Evolutionary conservation across 2,888 invertebrate genomes (phyloP).

Genomic region (Epinotia bilunana): DNA sequence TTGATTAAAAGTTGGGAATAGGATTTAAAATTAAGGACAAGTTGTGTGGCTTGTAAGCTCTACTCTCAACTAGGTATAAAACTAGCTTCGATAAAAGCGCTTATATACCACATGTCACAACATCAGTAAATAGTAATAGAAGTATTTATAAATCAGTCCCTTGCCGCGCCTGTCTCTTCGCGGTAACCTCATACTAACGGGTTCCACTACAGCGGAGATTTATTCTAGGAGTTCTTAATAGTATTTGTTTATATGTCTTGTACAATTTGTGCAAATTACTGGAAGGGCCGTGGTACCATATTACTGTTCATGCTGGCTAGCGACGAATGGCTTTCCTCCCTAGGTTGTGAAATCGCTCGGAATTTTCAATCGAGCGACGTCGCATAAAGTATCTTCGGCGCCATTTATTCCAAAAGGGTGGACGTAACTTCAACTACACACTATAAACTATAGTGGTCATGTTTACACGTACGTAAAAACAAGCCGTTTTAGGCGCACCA

Average conservation of each 20-base stretch:
- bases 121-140: no score
- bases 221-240: no score
- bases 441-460: conserved; percentile 11
- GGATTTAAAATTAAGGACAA: no score
- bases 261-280: neutral
- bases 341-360: conserved; percentile 29
- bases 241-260: no score
- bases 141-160: neutral
- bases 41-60: no score
- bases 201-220: neutral
- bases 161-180: neutral
- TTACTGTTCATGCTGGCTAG: conserved; percentile 3
- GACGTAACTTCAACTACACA: conserved; percentile 18
- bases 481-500: neutral
- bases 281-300: neutral
- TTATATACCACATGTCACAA: no score
- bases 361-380: conserved; percentile 35
- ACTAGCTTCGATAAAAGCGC: no score
- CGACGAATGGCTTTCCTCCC: conserved; percentile 16
- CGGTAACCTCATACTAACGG: neutral
- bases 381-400: conserved; percentile 40
- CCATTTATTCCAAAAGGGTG: conserved; percentile 41
- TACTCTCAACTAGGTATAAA: no score
- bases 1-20: no score
- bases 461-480: neutral